Evolutionary conservation across 1,140 invertebrate species (phyloP).

Genomic region (Drosophila obscura): DNA sequence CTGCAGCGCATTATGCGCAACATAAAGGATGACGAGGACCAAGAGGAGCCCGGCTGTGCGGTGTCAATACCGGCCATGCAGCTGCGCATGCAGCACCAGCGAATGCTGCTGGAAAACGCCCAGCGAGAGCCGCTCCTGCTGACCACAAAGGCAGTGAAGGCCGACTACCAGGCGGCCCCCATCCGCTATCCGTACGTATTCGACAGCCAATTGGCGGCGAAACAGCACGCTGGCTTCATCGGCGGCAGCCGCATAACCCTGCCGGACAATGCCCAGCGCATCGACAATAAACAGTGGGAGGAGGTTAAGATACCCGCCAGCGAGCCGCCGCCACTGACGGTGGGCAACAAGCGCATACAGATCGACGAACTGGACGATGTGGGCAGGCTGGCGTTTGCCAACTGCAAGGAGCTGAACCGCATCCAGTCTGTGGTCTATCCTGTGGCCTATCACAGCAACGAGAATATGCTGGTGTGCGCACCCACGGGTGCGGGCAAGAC

Average conservation of each 20-base stretch:
- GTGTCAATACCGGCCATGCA: constrained; percentile 80
- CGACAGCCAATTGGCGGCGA: constrained; percentile 89
- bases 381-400: constrained; percentile 93
- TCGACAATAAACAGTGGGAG: constrained; percentile 90
- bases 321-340: constrained; percentile 86
- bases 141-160: constrained; percentile 58
- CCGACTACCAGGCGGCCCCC: constrained; percentile 38
- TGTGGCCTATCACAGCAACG: constrained; percentile 97
- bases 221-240: constrained; percentile 90
- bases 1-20: constrained; percentile 86
- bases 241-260: constrained; percentile 91
- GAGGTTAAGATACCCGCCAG: constrained; percentile 94
- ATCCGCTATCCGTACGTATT: constrained; percentile 93
- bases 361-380: constrained; percentile 92
- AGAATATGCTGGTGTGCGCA: constrained; percentile 98
- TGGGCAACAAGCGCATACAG: constrained; percentile 89
- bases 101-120: constrained; percentile 83
- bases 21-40: constrained; percentile 85
- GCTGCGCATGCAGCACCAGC: constrained; percentile 84
- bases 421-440: constrained; percentile 98
- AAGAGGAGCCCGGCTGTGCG: constrained; percentile 85
- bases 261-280: constrained; percentile 90
- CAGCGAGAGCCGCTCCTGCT: constrained; percentile 84
- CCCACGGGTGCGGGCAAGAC: constrained; percentile 99
- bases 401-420: constrained; percentile 93